phyloP scores from a whole-genome alignment of 1,140 invertebrate species.

The Eulimnadia texana region DNA sequence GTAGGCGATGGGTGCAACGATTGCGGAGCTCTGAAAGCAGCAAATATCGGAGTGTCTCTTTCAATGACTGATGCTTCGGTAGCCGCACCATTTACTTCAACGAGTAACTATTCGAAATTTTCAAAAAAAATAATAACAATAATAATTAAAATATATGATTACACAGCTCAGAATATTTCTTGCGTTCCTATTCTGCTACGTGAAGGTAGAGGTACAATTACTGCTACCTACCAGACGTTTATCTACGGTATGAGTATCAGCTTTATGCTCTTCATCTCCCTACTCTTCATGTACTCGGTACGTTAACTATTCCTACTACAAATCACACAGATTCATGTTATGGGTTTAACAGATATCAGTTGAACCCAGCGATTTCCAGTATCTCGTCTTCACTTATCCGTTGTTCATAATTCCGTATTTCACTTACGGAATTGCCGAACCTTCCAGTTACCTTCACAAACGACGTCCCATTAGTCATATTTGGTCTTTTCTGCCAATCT shows the following conservation, averaged over 20 bases:
- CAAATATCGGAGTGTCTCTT: constrained; percentile 38
- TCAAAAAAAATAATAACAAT: neutral
- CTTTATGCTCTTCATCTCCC: constrained; percentile 9
- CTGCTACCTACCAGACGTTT: constrained; percentile 42
- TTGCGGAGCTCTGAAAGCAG: constrained; percentile 39
- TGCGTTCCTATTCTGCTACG: constrained; percentile 38
- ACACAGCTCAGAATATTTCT: constrained; percentile 30
- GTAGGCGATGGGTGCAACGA: constrained; percentile 47
- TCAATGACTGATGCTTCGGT: constrained; percentile 41
- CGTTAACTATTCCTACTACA: neutral
- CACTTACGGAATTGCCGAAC: constrained; percentile 7
- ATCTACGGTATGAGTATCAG: constrained; percentile 42
- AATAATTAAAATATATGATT: neutral
- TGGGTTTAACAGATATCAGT: constrained; percentile 4
- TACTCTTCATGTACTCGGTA: constrained; percentile 14
- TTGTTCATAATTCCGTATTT: constrained; percentile 13
- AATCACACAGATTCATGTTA: neutral
- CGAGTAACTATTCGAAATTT: constrained; percentile 20
- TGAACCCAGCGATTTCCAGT: constrained; percentile 16
- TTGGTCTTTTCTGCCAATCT: constrained; percentile 11
- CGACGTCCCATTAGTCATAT: constrained; percentile 9
- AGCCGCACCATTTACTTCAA: constrained; percentile 45
- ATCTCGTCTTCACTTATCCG: neutral
- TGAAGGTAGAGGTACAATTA: constrained; percentile 39
- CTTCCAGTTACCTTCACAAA: constrained; percentile 3